Evolutionary conservation across 2,797 vertebrate genomes (phyloP).

Genomic region (Lindbergichthys nudifrons): DNA sequence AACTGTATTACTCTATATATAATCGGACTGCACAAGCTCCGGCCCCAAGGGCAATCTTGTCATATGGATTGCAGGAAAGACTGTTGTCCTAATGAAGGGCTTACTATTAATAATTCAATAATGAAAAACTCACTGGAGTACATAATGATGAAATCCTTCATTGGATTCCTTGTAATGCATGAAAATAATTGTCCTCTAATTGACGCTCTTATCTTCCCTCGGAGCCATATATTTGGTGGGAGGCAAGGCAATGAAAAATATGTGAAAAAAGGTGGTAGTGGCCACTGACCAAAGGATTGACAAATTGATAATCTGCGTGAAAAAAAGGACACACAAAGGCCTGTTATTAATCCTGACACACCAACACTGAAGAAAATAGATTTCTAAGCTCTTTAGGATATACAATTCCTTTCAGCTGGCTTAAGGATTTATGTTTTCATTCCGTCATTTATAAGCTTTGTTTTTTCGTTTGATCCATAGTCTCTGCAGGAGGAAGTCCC

Average conservation of each 20-base stretch:
- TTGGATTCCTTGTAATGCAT: conserved; percentile 41
- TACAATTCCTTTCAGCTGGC: conserved; percentile 4
- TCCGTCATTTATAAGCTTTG: conserved; percentile 13
- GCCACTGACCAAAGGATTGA: conserved; percentile 32
- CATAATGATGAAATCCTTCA: conserved; percentile 72
- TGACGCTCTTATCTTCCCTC: conserved; percentile 59
- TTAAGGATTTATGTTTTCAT: background rate
- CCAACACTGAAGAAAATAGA: conserved; percentile 3
- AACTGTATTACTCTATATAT: conserved; percentile 51
- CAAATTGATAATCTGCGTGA: conserved; percentile 34
- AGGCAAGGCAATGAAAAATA: conserved; percentile 48
- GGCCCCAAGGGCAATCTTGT: conserved; percentile 49
- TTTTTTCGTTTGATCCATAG: conserved; percentile 70
- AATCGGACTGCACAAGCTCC: conserved; percentile 22
- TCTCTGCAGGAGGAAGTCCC: conserved; percentile 93
- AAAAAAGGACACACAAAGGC: conserved; percentile 10
- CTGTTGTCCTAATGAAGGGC: conserved; percentile 58
- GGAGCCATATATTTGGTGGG: conserved; percentile 44
- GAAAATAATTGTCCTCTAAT: conserved; percentile 65
- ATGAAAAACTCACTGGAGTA: conserved; percentile 57
- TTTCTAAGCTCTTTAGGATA: conserved; percentile 11
- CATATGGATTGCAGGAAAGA: conserved; percentile 48
- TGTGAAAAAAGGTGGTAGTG: conserved; percentile 22
- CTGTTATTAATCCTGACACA: conserved; percentile 4
- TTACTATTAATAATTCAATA: conserved; percentile 68